Evolutionary conservation across 2,113 vertebrate species (phyloP).

Genomic region (Ellobius talpinus): DNA sequence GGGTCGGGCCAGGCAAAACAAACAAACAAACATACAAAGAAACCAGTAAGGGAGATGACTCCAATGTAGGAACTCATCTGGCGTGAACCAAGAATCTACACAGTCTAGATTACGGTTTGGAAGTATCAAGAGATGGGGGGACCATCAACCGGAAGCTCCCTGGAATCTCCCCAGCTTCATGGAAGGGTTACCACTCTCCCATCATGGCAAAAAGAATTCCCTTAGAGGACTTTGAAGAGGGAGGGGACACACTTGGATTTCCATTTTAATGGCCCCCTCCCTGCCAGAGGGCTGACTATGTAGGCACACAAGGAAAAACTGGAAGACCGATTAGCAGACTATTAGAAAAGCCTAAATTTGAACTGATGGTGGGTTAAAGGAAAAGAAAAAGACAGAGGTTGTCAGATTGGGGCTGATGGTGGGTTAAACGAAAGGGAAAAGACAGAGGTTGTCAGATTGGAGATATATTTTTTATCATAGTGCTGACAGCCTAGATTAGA

Average conservation of each 20-base stretch:
- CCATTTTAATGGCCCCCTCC: background rate
- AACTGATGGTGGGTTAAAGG: constrained; percentile 41
- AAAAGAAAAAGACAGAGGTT: constrained; percentile 36
- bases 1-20: background rate
- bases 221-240: background rate
- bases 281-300: background rate
- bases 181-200: background rate
- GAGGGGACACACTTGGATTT: background rate
- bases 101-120: fast-evolving
- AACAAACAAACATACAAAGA: background rate
- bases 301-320: background rate
- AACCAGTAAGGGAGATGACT: background rate
- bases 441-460: constrained; percentile 49
- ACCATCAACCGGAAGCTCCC: background rate
- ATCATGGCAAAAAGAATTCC: background rate
- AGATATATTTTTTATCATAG: constrained; percentile 55
- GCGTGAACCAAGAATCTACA: background rate
- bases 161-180: background rate
- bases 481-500: constrained; percentile 68
- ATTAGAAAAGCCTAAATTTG: constrained; percentile 3
- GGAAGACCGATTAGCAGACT: constrained; percentile 47
- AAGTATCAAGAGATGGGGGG: no score
- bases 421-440: constrained; percentile 51
- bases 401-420: constrained; percentile 33
- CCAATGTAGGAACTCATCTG: background rate